Conservation (phyloP, 2,113 vertebrate species). For the Alethe castanea region DNA sequence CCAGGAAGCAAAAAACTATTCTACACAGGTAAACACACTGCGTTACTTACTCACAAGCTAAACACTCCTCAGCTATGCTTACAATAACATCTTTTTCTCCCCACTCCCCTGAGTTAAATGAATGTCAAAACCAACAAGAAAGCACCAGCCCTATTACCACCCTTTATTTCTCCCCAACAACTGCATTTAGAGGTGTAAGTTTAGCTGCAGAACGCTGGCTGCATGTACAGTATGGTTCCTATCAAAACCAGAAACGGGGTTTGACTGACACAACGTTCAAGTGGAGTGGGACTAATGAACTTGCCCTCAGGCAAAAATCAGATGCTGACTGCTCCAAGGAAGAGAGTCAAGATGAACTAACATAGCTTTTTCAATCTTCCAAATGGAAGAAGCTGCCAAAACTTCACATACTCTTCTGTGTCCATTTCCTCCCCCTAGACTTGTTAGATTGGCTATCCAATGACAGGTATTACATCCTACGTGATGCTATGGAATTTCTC, state of each 20-base stretch:
- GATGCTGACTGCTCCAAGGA: neutral
- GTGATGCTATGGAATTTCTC: neutral
- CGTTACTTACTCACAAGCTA: neutral
- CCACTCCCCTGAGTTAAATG: neutral
- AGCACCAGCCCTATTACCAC: neutral
- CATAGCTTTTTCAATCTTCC: neutral
- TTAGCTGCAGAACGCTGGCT: neutral
- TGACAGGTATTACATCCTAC: neutral
- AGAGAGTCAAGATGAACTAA: neutral
- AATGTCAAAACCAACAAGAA: neutral
- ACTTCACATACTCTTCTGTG: neutral
- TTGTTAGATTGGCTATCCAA: accelerated
- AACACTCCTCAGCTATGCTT: neutral
- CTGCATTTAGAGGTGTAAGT: neutral
- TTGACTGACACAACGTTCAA: neutral
- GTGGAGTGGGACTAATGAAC: neutral
- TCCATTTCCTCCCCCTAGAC: neutral
- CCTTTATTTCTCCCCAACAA: neutral
- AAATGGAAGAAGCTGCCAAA: neutral
- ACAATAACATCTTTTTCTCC: neutral
- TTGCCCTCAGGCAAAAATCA: neutral
- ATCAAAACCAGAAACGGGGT: neutral
- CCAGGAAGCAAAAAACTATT: neutral
- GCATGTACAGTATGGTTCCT: neutral
- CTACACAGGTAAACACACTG: neutral